These are phyloP conservation scores for Cryptus armator DNA, from an alignment of 2,888 invertebrate species.

Conservation along the genomic window DNA sequence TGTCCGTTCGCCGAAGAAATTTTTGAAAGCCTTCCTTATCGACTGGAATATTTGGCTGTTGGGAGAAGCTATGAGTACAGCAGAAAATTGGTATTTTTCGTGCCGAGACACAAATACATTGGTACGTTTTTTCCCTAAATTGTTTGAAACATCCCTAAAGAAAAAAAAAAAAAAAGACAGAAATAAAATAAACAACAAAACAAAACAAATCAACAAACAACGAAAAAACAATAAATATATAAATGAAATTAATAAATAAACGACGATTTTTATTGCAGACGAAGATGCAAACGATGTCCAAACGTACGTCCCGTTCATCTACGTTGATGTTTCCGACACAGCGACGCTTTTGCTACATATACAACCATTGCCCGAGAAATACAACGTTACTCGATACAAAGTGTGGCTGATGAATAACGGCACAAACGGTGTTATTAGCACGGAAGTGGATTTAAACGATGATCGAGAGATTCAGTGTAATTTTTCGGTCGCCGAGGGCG, in stretches of 20 bases:
- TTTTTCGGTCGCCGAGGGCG: slow-evolving; percentile 77
- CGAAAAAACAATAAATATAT: no score
- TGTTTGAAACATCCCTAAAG: neutral
- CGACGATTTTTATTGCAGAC: slow-evolving; percentile 68
- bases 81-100: slow-evolving; percentile 79
- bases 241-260: neutral
- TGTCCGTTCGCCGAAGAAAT: slow-evolving; percentile 77
- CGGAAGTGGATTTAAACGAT: slow-evolving; percentile 63
- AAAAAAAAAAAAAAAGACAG: no score
- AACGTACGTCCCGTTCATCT: slow-evolving; percentile 80
- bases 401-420: slow-evolving; percentile 81
- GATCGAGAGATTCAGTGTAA: slow-evolving; percentile 73
- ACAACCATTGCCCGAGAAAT: slow-evolving; percentile 79
- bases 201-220: no score
- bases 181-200: no score
- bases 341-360: slow-evolving; percentile 77
- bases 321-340: slow-evolving; percentile 80
- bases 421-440: slow-evolving; percentile 71
- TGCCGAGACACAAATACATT: slow-evolving; percentile 78
- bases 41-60: slow-evolving; percentile 76
- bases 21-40: slow-evolving; percentile 77
- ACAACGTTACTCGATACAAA: slow-evolving; percentile 80
- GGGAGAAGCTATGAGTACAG: slow-evolving; percentile 76
- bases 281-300: slow-evolving; percentile 68
- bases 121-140: slow-evolving; percentile 70